These are phyloP conservation scores for Lepas anatifera DNA, from an alignment of 2,888 invertebrate genomes.

Conservation along the genomic window DNA sequence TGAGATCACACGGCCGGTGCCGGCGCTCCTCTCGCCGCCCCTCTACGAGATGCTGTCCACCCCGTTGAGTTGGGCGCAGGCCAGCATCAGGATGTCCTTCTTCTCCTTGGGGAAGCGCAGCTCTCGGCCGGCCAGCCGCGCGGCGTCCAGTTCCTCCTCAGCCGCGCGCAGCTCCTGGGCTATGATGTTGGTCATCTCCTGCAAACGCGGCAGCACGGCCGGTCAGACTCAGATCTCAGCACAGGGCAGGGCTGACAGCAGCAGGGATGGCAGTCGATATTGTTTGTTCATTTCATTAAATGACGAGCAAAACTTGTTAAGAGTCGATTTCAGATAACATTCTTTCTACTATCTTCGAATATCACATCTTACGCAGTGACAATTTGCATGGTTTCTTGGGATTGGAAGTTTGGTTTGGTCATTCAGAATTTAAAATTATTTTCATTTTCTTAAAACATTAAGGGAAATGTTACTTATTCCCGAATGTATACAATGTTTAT, in stretches of 20 bases:
- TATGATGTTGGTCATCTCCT: slow-evolving; percentile 56
- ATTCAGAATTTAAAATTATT: no score
- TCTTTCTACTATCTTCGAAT: no score
- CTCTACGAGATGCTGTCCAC: background rate
- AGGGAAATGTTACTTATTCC: no score
- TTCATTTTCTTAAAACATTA: no score
- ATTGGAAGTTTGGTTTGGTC: no score
- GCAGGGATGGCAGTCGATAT: background rate
- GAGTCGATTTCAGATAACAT: no score
- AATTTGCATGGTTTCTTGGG: no score
- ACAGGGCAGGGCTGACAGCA: background rate
- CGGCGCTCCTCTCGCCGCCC: no score
- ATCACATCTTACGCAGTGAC: no score
- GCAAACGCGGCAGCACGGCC: slow-evolving; percentile 37
- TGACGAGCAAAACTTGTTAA: background rate
- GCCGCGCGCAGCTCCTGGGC: slow-evolving; percentile 68
- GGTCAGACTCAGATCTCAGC: background rate
- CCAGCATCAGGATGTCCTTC: slow-evolving; percentile 81
- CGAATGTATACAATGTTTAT: no score
- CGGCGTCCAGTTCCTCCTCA: slow-evolving; percentile 72
- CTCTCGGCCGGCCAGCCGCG: slow-evolving; percentile 76
- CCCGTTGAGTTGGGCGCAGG: slow-evolving; percentile 59
- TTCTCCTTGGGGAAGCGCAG: slow-evolving; percentile 90
- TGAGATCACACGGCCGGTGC: no score
- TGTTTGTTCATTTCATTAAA: background rate